Percentiles rank a stretch among this genome's conserved stretches.
Conservation (phyloP, 2,797 vertebrate species). For the Melanotaenia nigrans region DNA sequence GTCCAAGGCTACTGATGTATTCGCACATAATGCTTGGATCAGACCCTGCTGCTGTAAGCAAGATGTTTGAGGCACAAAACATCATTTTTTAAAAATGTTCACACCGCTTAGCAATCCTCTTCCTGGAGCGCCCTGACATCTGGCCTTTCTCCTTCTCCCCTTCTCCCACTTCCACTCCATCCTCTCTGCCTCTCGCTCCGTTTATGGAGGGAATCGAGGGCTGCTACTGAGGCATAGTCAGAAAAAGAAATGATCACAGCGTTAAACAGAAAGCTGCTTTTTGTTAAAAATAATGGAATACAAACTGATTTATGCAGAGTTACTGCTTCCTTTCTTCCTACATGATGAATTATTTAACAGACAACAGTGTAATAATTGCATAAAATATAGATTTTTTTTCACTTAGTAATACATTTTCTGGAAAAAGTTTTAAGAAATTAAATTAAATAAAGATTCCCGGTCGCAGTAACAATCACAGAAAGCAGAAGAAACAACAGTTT, state of each 20-base stretch:
- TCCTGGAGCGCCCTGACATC: slow-evolving; percentile 76
- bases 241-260: slow-evolving; percentile 49
- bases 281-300: slow-evolving; percentile 1
- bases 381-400: too few species aligned
- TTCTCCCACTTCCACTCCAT: slow-evolving; percentile 69
- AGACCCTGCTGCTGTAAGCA: slow-evolving; percentile 90
- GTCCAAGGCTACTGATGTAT: slow-evolving; percentile 85
- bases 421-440: neutral
- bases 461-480: too few species aligned
- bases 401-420: too few species aligned
- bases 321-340: neutral
- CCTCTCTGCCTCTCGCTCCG: slow-evolving; percentile 58
- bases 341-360: neutral
- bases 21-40: slow-evolving; percentile 88
- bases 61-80: slow-evolving; percentile 88
- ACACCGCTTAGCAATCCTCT: slow-evolving; percentile 80
- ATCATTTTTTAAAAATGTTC: slow-evolving; percentile 82
- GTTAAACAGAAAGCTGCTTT: slow-evolving; percentile 37
- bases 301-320: slow-evolving; percentile 7
- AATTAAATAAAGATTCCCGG: neutral
- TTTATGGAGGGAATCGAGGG: slow-evolving; percentile 30
- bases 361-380: neutral
- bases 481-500: too few species aligned
- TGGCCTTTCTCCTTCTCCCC: slow-evolving; percentile 77
- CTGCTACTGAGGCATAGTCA: slow-evolving; percentile 35